Evolutionary conservation across 30 jellyfish, hydroid and myxozoan genomes (phyloP), one percentile per base, ranked within the genome.

Genomic region (Pseudorhiza aurosa): DNA sequence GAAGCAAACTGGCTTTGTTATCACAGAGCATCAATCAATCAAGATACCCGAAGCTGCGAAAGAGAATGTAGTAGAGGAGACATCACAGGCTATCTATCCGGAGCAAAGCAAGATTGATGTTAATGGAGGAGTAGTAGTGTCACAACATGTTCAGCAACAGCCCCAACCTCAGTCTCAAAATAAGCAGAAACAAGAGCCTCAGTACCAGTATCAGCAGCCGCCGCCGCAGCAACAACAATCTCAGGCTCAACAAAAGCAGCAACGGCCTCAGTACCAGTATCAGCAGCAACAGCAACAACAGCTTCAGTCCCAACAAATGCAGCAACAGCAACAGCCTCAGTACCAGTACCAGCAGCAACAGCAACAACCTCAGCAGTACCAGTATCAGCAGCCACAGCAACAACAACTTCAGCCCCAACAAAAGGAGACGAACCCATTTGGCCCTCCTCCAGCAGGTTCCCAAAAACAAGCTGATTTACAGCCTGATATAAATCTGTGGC

Each of bases 1-100:
- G 49, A 56, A 80, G 71, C 91, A 80, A 39, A 65, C 45, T 31
- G 75, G 72, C 44, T 37, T 26, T 42, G 68, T 46, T 18, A 4
- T 31, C 22, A 36, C 65, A 68, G 70, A 49, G 58, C 72, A 78
- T 22, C 78, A 63, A 28, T 33, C 80, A 63, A 37, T 17, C 10
- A 60, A 78, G 35, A 25, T 22, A 2, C 39, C 81, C 0, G 65
- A 18, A 35, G 21, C 21, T 15, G 17, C 91, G 4, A 65, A 44
- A 26, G 59, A 65, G 15, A 80, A 80, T 51, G 84, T 65, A 24
- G 11, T 65, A n/a, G 50, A 53, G 14, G 91, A 80, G 50, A 64
- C 91, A 0, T 11, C 77, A 0, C 70, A 29, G 17, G 70, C 91
- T 5, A 65, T 80, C 29, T 80, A 64, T 26, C 91, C 91, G 15